Evolutionary conservation across 1,140 invertebrate genomes (phyloP).

Genomic region (Heliothis virescens): DNA sequence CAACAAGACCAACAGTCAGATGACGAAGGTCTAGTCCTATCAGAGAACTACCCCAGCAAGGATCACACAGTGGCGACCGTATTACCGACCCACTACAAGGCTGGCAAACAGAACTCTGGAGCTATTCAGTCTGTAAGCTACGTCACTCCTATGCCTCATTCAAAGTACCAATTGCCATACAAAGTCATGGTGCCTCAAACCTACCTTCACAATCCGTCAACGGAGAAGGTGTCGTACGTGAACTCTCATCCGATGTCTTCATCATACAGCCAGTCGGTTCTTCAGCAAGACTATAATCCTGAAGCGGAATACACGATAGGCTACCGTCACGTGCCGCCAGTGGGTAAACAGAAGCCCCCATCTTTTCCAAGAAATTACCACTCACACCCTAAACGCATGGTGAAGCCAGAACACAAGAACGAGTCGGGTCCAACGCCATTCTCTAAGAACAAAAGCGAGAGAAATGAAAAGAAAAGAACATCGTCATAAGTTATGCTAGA

Average conservation of each 20-base stretch:
- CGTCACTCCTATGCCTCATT: constrained; percentile 75
- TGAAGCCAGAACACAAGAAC: constrained; percentile 62
- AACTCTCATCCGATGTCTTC: constrained; percentile 68
- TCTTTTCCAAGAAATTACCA: constrained; percentile 73
- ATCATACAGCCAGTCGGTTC: constrained; percentile 60
- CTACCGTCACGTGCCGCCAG: constrained; percentile 62
- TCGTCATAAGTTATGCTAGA: constrained; percentile 20
- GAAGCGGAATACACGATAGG: constrained; percentile 66
- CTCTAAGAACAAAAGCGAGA: constrained; percentile 62
- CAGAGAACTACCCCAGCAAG: constrained; percentile 79
- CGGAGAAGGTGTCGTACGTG: constrained; percentile 76
- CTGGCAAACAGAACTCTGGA: constrained; percentile 56
- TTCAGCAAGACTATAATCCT: constrained; percentile 64
- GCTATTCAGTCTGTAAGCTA: constrained; percentile 75
- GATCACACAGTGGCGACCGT: constrained; percentile 81
- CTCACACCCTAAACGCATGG: constrained; percentile 73
- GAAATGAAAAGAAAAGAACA: constrained; percentile 63
- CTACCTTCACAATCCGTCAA: constrained; percentile 65
- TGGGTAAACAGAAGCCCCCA: constrained; percentile 61
- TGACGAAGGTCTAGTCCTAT: constrained; percentile 59
- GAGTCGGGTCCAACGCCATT: constrained; percentile 46
- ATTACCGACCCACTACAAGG: constrained; percentile 67
- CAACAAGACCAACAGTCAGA: constrained; percentile 59
- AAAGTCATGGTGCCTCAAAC: constrained; percentile 80
- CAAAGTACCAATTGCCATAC: constrained; percentile 76